These are phyloP conservation scores for Phacellophora camtschatica DNA, from an alignment of 30 jellyfish, hydroid and myxozoan genomes.

Conservation along the genomic window DNA sequence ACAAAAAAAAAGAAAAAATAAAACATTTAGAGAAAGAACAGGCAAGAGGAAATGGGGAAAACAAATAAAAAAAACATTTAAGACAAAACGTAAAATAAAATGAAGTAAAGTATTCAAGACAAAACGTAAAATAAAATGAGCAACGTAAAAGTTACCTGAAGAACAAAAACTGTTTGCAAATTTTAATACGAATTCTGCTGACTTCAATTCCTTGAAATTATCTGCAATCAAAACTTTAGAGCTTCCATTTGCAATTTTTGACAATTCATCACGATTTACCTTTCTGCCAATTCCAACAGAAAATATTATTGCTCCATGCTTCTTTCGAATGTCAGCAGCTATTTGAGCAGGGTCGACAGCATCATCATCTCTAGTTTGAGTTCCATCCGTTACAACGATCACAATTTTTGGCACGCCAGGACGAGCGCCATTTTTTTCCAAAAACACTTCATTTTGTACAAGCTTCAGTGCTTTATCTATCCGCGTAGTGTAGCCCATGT, in stretches of 20 bases:
- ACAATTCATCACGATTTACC: slow-evolving; percentile 66
- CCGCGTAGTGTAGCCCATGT: slow-evolving; percentile 61
- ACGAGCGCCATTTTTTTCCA: slow-evolving; percentile 44
- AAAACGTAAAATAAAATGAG: no score
- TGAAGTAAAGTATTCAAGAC: no score
- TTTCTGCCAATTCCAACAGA: slow-evolving; percentile 80
- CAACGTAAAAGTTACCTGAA: not conserved
- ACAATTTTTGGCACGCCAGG: slow-evolving; percentile 26
- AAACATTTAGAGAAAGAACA: no score
- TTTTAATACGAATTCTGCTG: slow-evolving; percentile 35
- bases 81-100: no score
- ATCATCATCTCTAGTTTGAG: slow-evolving; percentile 53
- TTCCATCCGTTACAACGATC: slow-evolving; percentile 60
- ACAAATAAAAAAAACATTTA: no score
- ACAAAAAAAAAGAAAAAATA: no score
- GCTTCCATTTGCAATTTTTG: slow-evolving; percentile 47
- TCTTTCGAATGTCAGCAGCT: slow-evolving; percentile 54
- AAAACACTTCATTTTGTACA: slow-evolving; percentile 32
- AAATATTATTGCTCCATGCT: slow-evolving; percentile 43
- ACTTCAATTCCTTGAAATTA: slow-evolving; percentile 53
- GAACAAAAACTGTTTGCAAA: slow-evolving; percentile 12
- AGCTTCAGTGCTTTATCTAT: slow-evolving; percentile 56
- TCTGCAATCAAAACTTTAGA: slow-evolving; percentile 54
- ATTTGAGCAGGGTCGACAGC: slow-evolving; percentile 66
- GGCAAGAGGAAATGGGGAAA: no score